A percentile compares a stretch with the other conserved stretches of the same genome.
phyloP scores from a whole-genome alignment of 2,113 vertebrate species.

The Xiphophorus couchianus region DNA sequence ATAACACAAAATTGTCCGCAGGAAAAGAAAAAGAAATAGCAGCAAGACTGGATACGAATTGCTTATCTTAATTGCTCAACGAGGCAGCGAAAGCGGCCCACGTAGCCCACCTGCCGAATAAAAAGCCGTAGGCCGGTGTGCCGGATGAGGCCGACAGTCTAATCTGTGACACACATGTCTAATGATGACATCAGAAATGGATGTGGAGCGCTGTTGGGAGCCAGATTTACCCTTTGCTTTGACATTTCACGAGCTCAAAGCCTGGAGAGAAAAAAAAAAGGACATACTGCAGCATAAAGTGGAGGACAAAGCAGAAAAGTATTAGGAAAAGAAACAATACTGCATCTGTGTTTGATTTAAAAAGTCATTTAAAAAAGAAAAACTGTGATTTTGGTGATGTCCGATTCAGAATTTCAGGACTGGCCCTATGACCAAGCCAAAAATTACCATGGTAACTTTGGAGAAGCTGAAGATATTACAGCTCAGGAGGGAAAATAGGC shows the following conservation, averaged over 20 bases:
- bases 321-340: no score
- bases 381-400: not conserved
- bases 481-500: not conserved
- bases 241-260: not conserved
- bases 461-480: not conserved
- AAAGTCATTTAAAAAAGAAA: no score
- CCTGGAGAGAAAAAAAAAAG: not conserved
- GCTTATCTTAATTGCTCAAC: not conserved
- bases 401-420: no score
- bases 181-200: not conserved
- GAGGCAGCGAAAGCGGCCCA: conserved; percentile 17
- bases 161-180: conserved; percentile 8
- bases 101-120: not conserved
- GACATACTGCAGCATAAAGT: not conserved
- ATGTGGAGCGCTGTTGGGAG: not conserved
- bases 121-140: not conserved
- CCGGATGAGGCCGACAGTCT: not conserved
- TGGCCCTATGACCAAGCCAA: not conserved
- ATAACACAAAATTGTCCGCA: not conserved
- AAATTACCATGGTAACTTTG: not conserved
- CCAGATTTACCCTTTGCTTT: not conserved
- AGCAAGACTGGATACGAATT: conserved; percentile 3
- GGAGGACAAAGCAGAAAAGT: not conserved
- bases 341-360: not conserved
- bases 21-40: no score